A percentile compares a stretch with the other conserved stretches of the same genome.
These are phyloP conservation scores for Alligator sinensis DNA, from an alignment of 2,113 vertebrate genomes.

Conservation along the genomic window DNA sequence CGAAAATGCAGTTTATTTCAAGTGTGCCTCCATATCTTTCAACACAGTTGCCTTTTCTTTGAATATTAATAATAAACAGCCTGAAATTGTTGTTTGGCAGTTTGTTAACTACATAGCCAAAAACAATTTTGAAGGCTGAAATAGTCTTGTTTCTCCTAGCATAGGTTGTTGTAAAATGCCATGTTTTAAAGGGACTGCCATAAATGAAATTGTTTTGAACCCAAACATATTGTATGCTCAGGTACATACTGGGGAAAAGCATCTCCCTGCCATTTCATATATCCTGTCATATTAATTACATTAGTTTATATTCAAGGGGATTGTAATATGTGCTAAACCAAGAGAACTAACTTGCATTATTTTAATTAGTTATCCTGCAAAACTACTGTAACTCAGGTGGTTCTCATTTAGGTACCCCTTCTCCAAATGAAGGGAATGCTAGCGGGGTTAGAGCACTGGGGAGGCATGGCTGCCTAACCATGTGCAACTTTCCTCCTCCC, in stretches of 20 bases:
- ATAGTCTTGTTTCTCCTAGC: neutral
- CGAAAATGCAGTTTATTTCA: neutral
- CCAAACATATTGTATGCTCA: neutral
- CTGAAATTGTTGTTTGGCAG: neutral
- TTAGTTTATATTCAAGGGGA: constrained; percentile 45
- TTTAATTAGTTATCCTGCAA: constrained; percentile 71
- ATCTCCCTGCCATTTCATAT: neutral
- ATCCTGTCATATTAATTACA: constrained; percentile 42
- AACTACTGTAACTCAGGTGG: neutral
- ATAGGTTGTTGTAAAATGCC: neutral
- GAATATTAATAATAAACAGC: neutral
- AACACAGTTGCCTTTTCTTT: neutral
- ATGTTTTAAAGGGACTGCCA: neutral
- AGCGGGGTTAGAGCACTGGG: no score
- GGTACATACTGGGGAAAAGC: neutral
- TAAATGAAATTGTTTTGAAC: neutral
- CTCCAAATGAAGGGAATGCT: no score
- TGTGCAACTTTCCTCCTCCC: no score
- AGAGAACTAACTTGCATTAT: constrained; percentile 69
- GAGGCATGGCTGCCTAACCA: no score
- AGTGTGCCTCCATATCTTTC: neutral
- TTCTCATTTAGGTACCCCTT: no score
- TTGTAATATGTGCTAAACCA: constrained; percentile 53
- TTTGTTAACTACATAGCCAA: neutral
- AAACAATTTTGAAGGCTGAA: neutral